Base-by-base conservation (phyloP, 2,797 vertebrate genomes). In the Melopsittacus undulatus region DNA sequence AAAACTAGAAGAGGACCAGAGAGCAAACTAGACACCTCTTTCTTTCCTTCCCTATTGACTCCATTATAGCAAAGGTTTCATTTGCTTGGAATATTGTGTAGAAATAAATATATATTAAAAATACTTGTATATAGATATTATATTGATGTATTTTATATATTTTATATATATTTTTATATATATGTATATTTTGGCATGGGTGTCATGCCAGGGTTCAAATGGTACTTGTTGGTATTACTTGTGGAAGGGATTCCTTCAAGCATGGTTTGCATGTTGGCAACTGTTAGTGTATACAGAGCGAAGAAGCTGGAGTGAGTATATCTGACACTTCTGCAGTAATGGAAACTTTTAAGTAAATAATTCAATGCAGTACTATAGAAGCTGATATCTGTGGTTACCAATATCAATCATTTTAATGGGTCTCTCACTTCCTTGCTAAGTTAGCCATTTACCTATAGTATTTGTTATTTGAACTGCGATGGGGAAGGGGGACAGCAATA, bases 301-400 rank as follows among this genome's bases (percentile, higher is more conserved):
- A 51, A 57, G 22, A 49, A 79, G 57, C 36, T 83, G 51, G 20
- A 20, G 36, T 67, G 61, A 85, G 26, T 79, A 84, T 46, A 92
- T 46, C 29, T 81, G 80, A 85, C 16, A 5, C 82, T 86, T 86
- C 30, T 59, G 13, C 54, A 67, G 70, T 43, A 73, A 38, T 91
- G 94, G 85, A 95, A 91, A 92, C 69, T 91, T 83, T 32, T 32
- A 4, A 78, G 69, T 96, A 52, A 96, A 83, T 96, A 69, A 89
- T 91, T 93, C 40, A 91, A 0, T 40, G 34, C 20, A 52, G n/a
- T 34, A 18, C 62, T 73, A 17, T 36, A 83, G 79, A 81, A 86
- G 40, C 26, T 72, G 76, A 2, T 94, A 76, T 51, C 79, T 89
- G 30, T 68, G 51, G 48, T 87, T 72, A 52, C n/a, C 52, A 74